Evolutionary conservation across 2,888 invertebrate genomes (phyloP).

Genomic region (Prenolepis imparis): DNA sequence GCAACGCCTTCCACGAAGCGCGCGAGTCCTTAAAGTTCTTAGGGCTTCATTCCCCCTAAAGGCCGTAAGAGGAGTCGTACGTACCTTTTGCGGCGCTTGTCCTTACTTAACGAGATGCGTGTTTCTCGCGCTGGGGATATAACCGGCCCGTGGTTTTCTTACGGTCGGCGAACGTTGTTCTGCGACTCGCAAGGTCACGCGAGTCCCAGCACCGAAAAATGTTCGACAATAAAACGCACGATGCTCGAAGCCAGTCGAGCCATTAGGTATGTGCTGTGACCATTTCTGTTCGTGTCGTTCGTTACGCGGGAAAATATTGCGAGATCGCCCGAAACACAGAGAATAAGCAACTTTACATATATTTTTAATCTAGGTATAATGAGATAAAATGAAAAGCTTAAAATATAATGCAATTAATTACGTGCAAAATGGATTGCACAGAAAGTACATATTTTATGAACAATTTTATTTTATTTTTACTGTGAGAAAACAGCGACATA

Average conservation of each 20-base stretch:
- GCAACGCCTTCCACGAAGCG: constrained; percentile 61
- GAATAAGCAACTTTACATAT: constrained; percentile 22
- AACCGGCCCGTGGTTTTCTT: constrained; percentile 68
- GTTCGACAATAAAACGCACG: constrained; percentile 51
- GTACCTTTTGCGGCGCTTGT: constrained; percentile 76
- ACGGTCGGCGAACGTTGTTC: constrained; percentile 65
- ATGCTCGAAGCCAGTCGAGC: constrained; percentile 34
- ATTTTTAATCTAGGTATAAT: background rate
- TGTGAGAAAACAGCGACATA: background rate
- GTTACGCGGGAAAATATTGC: constrained; percentile 46
- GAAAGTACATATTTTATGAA: background rate
- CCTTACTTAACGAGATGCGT: constrained; percentile 79
- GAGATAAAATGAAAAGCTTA: background rate
- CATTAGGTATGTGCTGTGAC: constrained; percentile 45
- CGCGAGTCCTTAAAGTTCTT: constrained; percentile 69
- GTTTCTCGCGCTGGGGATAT: constrained; percentile 74
- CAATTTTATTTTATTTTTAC: background rate
- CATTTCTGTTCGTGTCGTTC: constrained; percentile 48
- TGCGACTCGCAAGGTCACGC: constrained; percentile 56
- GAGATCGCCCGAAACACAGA: background rate
- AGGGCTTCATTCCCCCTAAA: constrained; percentile 74
- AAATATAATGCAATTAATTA: constrained; percentile 14
- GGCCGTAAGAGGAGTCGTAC: constrained; percentile 71
- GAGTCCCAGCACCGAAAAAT: constrained; percentile 50
- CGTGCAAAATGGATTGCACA: background rate